Base-by-base conservation (phyloP, 1,140 invertebrate species). In the Apis mellifera region DNA sequence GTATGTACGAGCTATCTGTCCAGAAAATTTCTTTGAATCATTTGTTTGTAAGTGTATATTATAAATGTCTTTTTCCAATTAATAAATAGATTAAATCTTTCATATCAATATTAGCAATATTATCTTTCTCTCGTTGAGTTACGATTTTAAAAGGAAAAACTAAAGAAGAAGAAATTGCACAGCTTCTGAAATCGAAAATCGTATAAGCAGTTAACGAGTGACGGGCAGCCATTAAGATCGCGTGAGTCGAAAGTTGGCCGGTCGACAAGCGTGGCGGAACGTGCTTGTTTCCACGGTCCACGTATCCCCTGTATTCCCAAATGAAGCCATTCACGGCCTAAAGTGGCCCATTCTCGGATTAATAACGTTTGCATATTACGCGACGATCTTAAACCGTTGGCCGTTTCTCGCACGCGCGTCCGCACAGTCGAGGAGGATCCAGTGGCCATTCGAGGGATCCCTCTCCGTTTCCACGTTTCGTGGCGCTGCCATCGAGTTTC, bases 301-400 rank as follows among this genome's bases (percentile, higher is more conserved):
- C 15, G 48, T 23, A 17, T 62, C 65, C 59, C 32, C n/a, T n/a
- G 32, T 32, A 32, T 42, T 5, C 32, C 32, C 32, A 73, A 65
- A 66, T 42, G 78, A 48, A 68, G 73, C 52, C 62, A 72, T 82
- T 86, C 57, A 69, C 50, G 7, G 50, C 72, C 60, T 42, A 50
- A 82, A 85, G 68, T 79, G 64, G 66, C 60, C 69, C 73, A 73
- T 86, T 86, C 80, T 65, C 74, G 80, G 84, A 86, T 86, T 86
- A 86, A 86, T 83, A 83, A 83, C 64, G 80, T 86, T 59, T 72
- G 70, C 21, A 75, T 75, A 64, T 65, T 64, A 55, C 79, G 84
- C 71, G 85, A 86, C 26, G 70, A 72, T 86, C 75, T 83, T 83
- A 86, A 42, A 75, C 48, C 73, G 32, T 32, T 17, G 48, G 62